phyloP scores from a whole-genome alignment of 2,888 invertebrate species.

The Gymnosoma rotundatum region DNA sequence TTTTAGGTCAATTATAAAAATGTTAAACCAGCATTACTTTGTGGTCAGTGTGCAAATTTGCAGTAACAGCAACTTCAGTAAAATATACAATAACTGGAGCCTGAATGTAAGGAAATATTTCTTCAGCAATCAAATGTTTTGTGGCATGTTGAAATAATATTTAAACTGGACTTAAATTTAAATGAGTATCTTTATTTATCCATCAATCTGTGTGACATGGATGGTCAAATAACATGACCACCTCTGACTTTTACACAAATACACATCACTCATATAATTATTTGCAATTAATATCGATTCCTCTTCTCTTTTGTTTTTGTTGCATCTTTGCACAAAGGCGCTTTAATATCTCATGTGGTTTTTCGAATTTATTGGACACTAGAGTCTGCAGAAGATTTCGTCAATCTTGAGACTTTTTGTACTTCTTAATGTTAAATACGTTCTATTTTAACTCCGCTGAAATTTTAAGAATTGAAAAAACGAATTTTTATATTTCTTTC shows the following conservation, averaged over 20 bases:
- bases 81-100: constrained; percentile 16
- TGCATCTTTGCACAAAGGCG: constrained; percentile 26
- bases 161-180: background rate
- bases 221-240: constrained; percentile 34
- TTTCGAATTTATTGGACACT: constrained; percentile 54
- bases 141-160: constrained; percentile 48
- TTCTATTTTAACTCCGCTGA: constrained; percentile 35
- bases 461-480: too few species aligned
- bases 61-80: background rate
- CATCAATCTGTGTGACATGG: constrained; percentile 8
- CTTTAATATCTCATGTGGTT: constrained; percentile 62
- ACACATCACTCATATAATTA: background rate
- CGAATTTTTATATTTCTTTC: too few species aligned
- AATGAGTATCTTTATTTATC: background rate
- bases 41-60: background rate
- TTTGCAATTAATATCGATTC: constrained; percentile 37
- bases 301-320: constrained; percentile 17
- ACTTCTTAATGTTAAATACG: constrained; percentile 44
- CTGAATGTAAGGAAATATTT: constrained; percentile 33
- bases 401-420: constrained; percentile 6
- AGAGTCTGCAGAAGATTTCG: background rate
- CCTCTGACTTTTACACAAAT: constrained; percentile 14
- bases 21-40: background rate
- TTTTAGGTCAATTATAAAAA: background rate
- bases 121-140: constrained; percentile 41